Evolutionary conservation across 2,888 invertebrate species (phyloP), one percentile per base, ranked within the genome.

Genomic region (Drosophila nigricruria): DNA sequence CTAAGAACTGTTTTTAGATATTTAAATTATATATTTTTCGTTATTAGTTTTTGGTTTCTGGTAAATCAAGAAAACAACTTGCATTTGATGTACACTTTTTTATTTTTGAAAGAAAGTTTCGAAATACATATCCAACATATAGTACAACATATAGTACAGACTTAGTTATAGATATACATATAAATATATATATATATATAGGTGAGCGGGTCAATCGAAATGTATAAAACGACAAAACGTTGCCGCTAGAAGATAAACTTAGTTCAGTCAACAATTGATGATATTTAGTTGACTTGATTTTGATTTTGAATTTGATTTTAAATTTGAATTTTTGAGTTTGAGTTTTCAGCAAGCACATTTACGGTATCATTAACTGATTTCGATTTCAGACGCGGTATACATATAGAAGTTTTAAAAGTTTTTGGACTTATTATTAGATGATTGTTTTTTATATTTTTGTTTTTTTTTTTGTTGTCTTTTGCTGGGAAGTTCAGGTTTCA

Each of bases 401-500:
- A 57, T 63, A 56, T 60, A 66, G 69, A 50, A 56, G 47, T 60
- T 76, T 40, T 30, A 49, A 57, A 56, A 45, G 57, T 61, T 61
- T 63, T 74, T 47, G 34, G 34, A 61, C 70, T 77, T 82, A 76
- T 57, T 61, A 54, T 71, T 61, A 86, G 42, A 52, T 82, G 76
- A 78, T 80, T 82, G 71, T 66, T 30, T 52, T 42, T 49, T 60
- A 34, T 49, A 59, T 50, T 56, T 42, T 27, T 38, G 56, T 62
- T 52, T 47, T 32, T 43, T 52, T 32, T 45, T 36, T 43, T 30
- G 34, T 40, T 45, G 53, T 34, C 52, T 36, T 65, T 63, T 54
- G 60, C 42, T 61, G 66, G 38, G 53, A 43, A 69, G 66, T 75
- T 74, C 45, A 40, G 54, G 59, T 68, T 75, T 74, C 45, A 40